A percentile compares a stretch with the other conserved stretches of the same genome.
Evolutionary conservation across 2,113 vertebrate genomes (phyloP).

Genomic region (Aptenodytes forsteri): DNA sequence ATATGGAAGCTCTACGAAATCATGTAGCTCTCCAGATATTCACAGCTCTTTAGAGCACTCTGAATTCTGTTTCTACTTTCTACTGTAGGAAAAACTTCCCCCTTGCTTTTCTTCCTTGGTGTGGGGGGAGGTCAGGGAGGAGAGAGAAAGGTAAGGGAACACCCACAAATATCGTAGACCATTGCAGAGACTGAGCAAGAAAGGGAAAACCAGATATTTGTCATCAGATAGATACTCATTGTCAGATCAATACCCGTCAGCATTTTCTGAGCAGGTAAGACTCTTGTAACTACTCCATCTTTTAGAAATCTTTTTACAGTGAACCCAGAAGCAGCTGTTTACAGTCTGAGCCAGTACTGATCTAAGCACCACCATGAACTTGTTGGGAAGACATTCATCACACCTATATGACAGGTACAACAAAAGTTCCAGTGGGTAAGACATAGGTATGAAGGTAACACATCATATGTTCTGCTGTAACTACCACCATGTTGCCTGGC

Average conservation of each 20-base stretch:
- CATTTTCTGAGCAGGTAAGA: not conserved
- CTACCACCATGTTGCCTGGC: fast-evolving
- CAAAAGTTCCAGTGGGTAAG: not conserved
- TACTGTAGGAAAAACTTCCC: not conserved
- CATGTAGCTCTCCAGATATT: not conserved
- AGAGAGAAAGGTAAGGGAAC: not conserved
- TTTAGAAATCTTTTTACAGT: not conserved
- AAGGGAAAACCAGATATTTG: not conserved
- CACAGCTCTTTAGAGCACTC: not conserved
- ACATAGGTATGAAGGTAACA: not conserved
- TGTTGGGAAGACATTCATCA: not conserved
- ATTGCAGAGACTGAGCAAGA: not conserved
- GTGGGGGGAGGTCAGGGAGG: fast-evolving
- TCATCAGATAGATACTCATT: not conserved
- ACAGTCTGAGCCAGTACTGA: not conserved
- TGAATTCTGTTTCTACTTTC: not conserved
- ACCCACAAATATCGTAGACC: not conserved
- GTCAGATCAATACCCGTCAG: fast-evolving
- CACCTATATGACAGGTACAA: not conserved
- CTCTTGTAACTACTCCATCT: not conserved
- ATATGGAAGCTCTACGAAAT: not conserved
- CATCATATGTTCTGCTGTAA: not conserved
- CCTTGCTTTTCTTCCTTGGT: not conserved
- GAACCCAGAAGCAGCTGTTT: not conserved
- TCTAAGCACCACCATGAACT: not conserved